Evolutionary conservation across 2,888 invertebrate genomes (phyloP).

Genomic region (Brachypalpus laphriformis): DNA sequence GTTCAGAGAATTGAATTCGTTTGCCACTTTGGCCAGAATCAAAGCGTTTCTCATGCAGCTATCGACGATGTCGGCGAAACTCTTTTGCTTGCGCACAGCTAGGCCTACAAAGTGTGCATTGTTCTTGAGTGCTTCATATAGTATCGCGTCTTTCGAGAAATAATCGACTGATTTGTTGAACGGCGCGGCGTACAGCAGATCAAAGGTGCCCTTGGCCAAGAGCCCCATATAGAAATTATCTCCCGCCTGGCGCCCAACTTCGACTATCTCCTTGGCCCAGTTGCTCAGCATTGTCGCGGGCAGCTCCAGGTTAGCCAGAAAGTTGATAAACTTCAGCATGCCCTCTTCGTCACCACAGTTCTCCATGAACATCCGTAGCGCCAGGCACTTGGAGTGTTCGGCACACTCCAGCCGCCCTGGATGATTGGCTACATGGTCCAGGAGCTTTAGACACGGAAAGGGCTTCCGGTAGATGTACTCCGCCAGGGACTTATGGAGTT

Average conservation of each 20-base stretch:
- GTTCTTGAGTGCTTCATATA: slow-evolving; percentile 76
- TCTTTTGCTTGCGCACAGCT: slow-evolving; percentile 75
- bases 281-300: slow-evolving; percentile 4
- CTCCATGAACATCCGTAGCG: slow-evolving; percentile 39
- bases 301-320: slow-evolving; percentile 40
- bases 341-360: slow-evolving; percentile 12
- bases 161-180: slow-evolving; percentile 70
- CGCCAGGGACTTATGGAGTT: slow-evolving; percentile 19
- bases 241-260: slow-evolving; percentile 17
- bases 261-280: slow-evolving; percentile 5
- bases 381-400: slow-evolving; percentile 5
- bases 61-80: slow-evolving; percentile 76
- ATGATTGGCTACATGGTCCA: slow-evolving; percentile 8
- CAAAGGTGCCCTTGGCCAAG: slow-evolving; percentile 30
- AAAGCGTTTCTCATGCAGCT: slow-evolving; percentile 77
- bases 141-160: slow-evolving; percentile 77
- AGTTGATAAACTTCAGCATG: slow-evolving; percentile 51
- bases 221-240: slow-evolving; percentile 76
- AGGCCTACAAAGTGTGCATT: slow-evolving; percentile 78
- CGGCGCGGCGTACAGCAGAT: slow-evolving; percentile 10
- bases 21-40: slow-evolving; percentile 79
- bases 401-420: slow-evolving; percentile 4
- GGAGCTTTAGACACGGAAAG: slow-evolving; percentile 25
- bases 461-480: slow-evolving; percentile 39
- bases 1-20: slow-evolving; percentile 77